Conservation (phyloP, 2,113 vertebrate genomes). For the Sisor rabdophorus region DNA sequence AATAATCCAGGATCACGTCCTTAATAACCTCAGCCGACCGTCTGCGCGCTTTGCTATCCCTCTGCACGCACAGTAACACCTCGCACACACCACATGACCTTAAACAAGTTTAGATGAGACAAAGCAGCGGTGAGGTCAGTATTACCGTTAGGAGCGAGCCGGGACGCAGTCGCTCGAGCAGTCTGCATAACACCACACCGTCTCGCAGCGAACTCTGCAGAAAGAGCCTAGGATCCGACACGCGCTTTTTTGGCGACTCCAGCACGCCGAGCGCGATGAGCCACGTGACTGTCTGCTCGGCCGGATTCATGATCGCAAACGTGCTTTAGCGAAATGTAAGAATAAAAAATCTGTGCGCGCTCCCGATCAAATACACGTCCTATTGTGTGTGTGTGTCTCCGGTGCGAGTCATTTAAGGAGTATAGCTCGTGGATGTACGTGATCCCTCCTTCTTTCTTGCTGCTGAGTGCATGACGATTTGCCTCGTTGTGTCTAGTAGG, state of each 20-base stretch:
- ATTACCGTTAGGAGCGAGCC: constrained; percentile 84
- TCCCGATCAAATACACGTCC: constrained; percentile 5
- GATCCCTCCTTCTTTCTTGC: constrained; percentile 64
- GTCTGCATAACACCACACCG: constrained; percentile 84
- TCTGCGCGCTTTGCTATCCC: too few relatives aligned
- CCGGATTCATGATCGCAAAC: constrained; percentile 76
- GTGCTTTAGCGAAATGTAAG: neutral
- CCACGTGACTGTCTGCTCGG: constrained; percentile 94
- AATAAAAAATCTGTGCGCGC: neutral
- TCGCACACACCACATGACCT: neutral
- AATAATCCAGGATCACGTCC: too few relatives aligned
- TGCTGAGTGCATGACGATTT: constrained; percentile 65
- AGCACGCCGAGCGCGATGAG: constrained; percentile 91
- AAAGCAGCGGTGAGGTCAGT: neutral
- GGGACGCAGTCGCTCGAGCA: constrained; percentile 84
- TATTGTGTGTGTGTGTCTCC: neutral
- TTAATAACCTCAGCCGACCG: too few relatives aligned
- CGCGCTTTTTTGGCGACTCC: constrained; percentile 89
- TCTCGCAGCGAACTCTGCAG: constrained; percentile 83
- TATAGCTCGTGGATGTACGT: constrained; percentile 46
- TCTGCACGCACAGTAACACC: too few relatives aligned
- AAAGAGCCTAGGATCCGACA: constrained; percentile 87
- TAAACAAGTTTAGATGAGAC: neutral
- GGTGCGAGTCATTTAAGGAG: constrained; percentile 15
- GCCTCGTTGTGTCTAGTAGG: constrained; percentile 58